Base-by-base conservation (phyloP, 2,888 invertebrate genomes). In the Idaea biselata region DNA sequence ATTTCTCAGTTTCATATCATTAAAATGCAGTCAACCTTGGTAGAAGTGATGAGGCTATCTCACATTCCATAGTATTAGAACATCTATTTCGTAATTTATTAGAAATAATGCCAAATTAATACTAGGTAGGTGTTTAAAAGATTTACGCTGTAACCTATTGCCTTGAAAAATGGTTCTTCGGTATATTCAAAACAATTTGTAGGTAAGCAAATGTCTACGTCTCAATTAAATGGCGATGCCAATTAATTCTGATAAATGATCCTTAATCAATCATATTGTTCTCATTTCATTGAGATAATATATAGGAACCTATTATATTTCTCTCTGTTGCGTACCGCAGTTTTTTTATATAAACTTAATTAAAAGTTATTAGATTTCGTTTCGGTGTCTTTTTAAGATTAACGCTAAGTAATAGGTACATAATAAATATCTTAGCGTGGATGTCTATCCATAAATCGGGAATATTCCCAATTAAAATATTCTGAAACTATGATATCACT, bases 401-500 rank as follows among this genome's bases (percentile, higher is more conserved):
- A 44, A 44, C 6, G 11, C 14, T 2, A 44, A 14, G 11, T 3
- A 25, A 25, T 3, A 25, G 1, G 25, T 25, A 25, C 3, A 53
- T 53, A 53, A 53, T 53, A 53, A 53, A 53, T 53, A n/a, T n/a
- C n/a, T n/a, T n/a, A 53, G n/a, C 53, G 6, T 53, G 2, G n/a
- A 53, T 16, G 53, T 16, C 25, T n/a, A n/a, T n/a, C n/a, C n/a
- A n/a, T n/a, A n/a, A n/a, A n/a, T n/a, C n/a, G n/a, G n/a, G n/a
- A 25, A 5, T 25, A 25, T 5, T 3, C 1, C 25, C 1, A 25
- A 25, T 25, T 25, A 3, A 25, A 60, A 60, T 68, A 55, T 66
- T 61, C 62, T 67, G 60, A 64, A 2, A 53, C 53, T 53, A 53
- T 16, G 53, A 11, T 4, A 53, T 53, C 53, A 53, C 53, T n/a